Evolutionary conservation across 2,888 invertebrate genomes (phyloP), one percentile per base, ranked within the genome.

Genomic region (Balanococcus diminutus): DNA sequence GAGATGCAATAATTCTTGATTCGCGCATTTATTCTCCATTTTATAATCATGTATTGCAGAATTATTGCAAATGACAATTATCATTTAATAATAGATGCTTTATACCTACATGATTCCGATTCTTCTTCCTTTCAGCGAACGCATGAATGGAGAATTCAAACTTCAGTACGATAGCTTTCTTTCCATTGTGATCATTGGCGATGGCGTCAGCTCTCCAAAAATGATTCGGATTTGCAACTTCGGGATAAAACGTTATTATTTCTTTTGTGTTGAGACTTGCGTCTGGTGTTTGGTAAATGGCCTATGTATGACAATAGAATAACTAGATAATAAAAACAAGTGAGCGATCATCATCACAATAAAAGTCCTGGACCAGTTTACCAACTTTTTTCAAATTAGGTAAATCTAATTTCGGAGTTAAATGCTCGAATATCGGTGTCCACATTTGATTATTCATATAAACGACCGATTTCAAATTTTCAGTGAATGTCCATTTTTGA

Each of bases 361-460:
- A 19, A 19, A 25, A 42, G 14, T 42, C 42, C 6, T 61, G 14
- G 25, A n/a, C n/a, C n/a, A n/a, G n/a, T n/a, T n/a, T 28, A 25
- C 67, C 4, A 25, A 75, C 75, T 32, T 75, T 75, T 19, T 75
- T 75, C 11, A 32, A 3, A n/a, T 31, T 11, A 19, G 75, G 32
- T 25, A 75, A 8, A 5, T 75, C 32, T 9, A 75, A n/a, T n/a
- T 32, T 31, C 0, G 75, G 75, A 9, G n/a, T 75, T 31, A 75
- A 3, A 32, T 75, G 3, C 16, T 16, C 16, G 6, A 75, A 75
- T 16, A 75, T 6, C 2, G 75, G 75, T 6, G 75, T 32, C 75
- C 75, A 75, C 32, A 75, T 22, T 75, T 75, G 75, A 32, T 75
- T 75, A 22, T 75, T 75, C 75, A 75, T 75, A 22, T 75, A 75